Evolutionary conservation across 2,888 invertebrate genomes (phyloP).

Genomic region (Hypena proboscidalis): DNA sequence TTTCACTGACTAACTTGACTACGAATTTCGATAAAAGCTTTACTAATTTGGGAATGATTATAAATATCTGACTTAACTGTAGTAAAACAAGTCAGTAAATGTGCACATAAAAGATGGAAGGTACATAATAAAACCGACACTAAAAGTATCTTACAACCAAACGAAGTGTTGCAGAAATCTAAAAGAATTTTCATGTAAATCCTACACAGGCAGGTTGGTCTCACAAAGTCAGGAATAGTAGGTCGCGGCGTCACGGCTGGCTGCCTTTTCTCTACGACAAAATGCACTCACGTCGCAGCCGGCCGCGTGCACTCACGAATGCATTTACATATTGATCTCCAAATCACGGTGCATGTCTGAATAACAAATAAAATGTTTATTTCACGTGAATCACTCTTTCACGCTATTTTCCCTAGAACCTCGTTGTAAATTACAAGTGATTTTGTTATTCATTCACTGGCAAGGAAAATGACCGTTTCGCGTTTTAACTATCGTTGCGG

Average conservation of each 20-base stretch:
- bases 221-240: conserved; percentile 61
- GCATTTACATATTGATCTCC: conserved; percentile 81
- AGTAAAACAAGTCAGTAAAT: no score
- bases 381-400: conserved; percentile 38
- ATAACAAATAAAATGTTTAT: conserved; percentile 64
- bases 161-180: conserved; percentile 31
- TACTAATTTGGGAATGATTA: no score
- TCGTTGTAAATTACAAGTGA: conserved; percentile 20
- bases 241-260: conserved; percentile 56
- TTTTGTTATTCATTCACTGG: conserved; percentile 34
- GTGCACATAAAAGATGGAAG: no score
- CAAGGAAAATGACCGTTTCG: conserved; percentile 38
- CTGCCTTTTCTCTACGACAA: conserved; percentile 70
- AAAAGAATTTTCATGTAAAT: conserved; percentile 49
- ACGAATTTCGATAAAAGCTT: no score
- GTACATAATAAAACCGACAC: no score
- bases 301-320: conserved; percentile 65
- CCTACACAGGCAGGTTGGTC: conserved; percentile 47
- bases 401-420: conserved; percentile 12
- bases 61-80: no score
- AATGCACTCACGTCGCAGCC: conserved; percentile 74
- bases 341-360: conserved; percentile 70
- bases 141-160: conserved; percentile 11
- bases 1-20: conserved; percentile 9
- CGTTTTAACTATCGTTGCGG: conserved; percentile 39